Conservation (phyloP, 30 jellyfish, hydroid and myxozoan species). For the Aurelia sp. region DNA sequence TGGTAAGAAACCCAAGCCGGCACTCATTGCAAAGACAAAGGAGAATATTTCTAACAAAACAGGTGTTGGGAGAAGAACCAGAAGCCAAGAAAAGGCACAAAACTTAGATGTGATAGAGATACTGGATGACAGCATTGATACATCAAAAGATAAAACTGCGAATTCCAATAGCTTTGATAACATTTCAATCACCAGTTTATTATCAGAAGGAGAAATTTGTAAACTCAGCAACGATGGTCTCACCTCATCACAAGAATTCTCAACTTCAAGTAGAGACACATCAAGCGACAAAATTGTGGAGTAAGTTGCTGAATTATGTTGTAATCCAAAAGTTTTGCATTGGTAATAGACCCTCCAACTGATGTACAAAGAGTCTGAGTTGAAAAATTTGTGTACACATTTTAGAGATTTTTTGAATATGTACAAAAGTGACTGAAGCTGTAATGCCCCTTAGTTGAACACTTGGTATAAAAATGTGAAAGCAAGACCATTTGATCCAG, state of each 20-base stretch:
- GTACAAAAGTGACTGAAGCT: no score
- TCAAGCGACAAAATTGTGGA: conserved; percentile 7
- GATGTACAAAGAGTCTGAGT: background rate
- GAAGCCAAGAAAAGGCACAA: conserved; percentile 11
- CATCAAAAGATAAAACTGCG: conserved; percentile 19
- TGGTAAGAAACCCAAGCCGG: conserved; percentile 17
- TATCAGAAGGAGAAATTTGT: conserved; percentile 53
- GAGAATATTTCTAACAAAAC: background rate
- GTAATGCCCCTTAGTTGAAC: no score
- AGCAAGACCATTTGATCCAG: no score
- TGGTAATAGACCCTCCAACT: background rate
- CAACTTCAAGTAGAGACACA: conserved; percentile 4
- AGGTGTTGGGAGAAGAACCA: conserved; percentile 12
- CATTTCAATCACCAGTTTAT: conserved; percentile 39
- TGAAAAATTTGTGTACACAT: no score
- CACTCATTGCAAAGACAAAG: background rate
- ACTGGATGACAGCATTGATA: background rate
- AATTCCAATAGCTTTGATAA: conserved; percentile 54
- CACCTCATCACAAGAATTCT: conserved; percentile 45
- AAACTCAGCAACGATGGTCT: conserved; percentile 44
- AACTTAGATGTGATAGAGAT: background rate
- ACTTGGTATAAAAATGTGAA: no score
- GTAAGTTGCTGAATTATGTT: background rate
- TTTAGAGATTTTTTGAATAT: no score
- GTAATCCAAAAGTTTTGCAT: background rate